Base-by-base conservation (phyloP, 2,888 invertebrate species). In the Philereme transversata region DNA sequence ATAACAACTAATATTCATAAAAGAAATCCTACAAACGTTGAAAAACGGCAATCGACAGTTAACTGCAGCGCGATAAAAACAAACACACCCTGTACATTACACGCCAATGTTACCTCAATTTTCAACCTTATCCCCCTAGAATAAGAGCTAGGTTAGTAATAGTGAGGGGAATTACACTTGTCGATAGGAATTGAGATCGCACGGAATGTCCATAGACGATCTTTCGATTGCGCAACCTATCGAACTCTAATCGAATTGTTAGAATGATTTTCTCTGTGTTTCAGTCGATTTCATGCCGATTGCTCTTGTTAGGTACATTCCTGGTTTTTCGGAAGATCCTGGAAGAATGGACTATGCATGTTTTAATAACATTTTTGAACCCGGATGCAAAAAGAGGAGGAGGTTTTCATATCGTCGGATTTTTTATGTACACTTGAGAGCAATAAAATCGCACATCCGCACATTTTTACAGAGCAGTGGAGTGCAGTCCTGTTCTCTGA, bases 201-300 rank as follows among this genome's bases (percentile, higher is more conserved):
- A 38, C 7, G 5, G 22, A 11, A 50, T 50, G 49, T 50, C 10
- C 49, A 40, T 40, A 40, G 10, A 50, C 49, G 51, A 51, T 51
- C 38, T 51, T 40, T 46, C 45, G 50, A 57, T 51, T 57, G 46
- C 40, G 7, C 4, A 35, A 6, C 40, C 45, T 40, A 46, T 51
- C 40, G 11, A 45, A 38, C 5, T 36, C n/a, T 38, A 57, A 57
- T 57, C 51, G 51, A 51, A 57, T 57, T 2, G 51, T 34, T 38
- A 9, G 41, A 47, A 54, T 22, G 54, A 40, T 45, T 5, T 8
- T 53, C 49, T 55, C 45, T 38, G 51, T 51, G 51, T 57, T 60
- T 40, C 55, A 49, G 49, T 55, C 10, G 49, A 47, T 22, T 45
- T 22, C 22, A 47, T 34, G 6, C 33, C 33, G 34, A 47, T 47